Conservation (phyloP, 1,140 invertebrate genomes). For the Drosophila arawakana region DNA sequence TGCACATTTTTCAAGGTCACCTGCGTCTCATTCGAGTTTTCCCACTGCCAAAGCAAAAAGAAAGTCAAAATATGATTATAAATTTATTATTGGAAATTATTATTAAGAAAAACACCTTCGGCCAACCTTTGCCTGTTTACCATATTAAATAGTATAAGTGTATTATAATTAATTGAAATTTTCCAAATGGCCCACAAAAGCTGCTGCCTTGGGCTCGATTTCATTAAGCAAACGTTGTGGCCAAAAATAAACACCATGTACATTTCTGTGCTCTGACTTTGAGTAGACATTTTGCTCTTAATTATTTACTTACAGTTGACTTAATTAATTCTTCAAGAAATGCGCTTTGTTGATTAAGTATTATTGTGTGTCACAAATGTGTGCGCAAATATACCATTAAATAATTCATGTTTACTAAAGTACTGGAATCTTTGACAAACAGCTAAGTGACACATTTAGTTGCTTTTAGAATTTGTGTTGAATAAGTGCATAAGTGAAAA, state of each 20-base stretch:
- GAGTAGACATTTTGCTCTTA: slow-evolving; percentile 1
- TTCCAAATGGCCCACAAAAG: slow-evolving; percentile 13
- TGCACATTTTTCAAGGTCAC: slow-evolving; percentile 90
- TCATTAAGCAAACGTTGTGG: background rate
- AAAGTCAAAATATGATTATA: background rate
- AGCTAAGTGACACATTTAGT: too few species aligned
- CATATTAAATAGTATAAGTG: background rate
- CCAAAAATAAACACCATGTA: slow-evolving; percentile 5
- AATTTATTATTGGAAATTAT: background rate
- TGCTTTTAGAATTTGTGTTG: too few species aligned
- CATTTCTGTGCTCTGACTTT: slow-evolving; percentile 5
- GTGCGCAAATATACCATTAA: slow-evolving; percentile 3
- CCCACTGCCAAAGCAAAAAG: slow-evolving; percentile 85
- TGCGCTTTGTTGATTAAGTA: slow-evolving; percentile 5
- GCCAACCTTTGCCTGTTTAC: background rate
- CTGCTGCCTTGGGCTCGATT: background rate
- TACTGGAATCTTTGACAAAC: too few species aligned
- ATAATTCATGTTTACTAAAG: background rate
- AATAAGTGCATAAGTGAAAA: too few species aligned
- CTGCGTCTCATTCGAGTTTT: slow-evolving; percentile 89
- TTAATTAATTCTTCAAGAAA: slow-evolving; percentile 6
- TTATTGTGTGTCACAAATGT: background rate
- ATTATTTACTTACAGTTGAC: slow-evolving; percentile 10
- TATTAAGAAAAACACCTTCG: background rate
- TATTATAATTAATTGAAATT: slow-evolving; percentile 26